Percentiles rank a stretch among this genome's conserved stretches.
Evolutionary conservation across 2,888 invertebrate species (phyloP).

Genomic region (Plagiodera versicolora): DNA sequence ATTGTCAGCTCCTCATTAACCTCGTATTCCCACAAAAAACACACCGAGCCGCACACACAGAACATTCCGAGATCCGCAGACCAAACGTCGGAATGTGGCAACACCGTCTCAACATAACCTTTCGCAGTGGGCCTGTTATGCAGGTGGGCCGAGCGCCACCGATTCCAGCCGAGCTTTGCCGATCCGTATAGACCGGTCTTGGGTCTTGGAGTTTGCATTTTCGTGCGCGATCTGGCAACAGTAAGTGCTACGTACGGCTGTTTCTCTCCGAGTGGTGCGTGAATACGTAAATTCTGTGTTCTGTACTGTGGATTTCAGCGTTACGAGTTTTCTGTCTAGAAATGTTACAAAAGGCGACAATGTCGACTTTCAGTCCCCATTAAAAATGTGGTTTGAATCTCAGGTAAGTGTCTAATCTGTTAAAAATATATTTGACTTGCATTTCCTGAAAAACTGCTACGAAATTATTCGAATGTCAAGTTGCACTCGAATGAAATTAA

Average conservation of each 20-base stretch:
- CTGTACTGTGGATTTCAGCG: slow-evolving; percentile 20
- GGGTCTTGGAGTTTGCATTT: slow-evolving; percentile 35
- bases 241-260: slow-evolving; percentile 33
- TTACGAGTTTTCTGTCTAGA: slow-evolving; percentile 35
- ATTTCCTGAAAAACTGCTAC: neutral
- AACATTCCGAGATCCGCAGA: neutral
- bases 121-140: slow-evolving; percentile 55
- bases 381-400: slow-evolving; percentile 57
- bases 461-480: neutral
- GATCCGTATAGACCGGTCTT: slow-evolving; percentile 52
- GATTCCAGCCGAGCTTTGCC: slow-evolving; percentile 50
- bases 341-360: slow-evolving; percentile 55
- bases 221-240: slow-evolving; percentile 34
- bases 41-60: neutral
- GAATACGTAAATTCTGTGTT: slow-evolving; percentile 29
- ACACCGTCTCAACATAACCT: slow-evolving; percentile 47
- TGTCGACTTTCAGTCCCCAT: slow-evolving; percentile 49
- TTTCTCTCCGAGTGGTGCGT: slow-evolving; percentile 26
- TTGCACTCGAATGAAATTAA: neutral
- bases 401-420: slow-evolving; percentile 46
- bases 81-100: slow-evolving; percentile 1
- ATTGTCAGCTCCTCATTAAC: slow-evolving; percentile 11
- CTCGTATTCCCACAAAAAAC: neutral
- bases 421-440: neutral
- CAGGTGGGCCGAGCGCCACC: slow-evolving; percentile 56